Base-by-base conservation (phyloP, 2,113 vertebrate genomes). In the Poeciliopsis turrubarensis region DNA sequence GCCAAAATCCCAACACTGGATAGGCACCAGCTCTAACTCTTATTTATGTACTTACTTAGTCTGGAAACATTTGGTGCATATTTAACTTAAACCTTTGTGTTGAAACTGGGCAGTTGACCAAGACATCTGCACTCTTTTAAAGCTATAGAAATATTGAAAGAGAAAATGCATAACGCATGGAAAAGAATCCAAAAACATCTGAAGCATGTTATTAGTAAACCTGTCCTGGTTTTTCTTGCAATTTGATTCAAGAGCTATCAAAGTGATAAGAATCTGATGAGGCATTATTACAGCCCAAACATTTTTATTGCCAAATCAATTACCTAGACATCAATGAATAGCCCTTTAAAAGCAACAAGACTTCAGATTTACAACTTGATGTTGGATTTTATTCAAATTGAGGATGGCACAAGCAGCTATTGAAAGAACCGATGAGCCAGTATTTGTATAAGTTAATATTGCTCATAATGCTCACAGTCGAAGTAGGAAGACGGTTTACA, bases 401-500 rank as follows among this genome's bases (percentile, higher is more conserved):
- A 75, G n/a, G 83, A 84, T 83, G 73, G 71, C 65, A 82, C 41
- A 15, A 80, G 69, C 29, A 75, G 72, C 77, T 80, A 60, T 27
- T 67, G 62, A 83, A 51, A 74, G 51, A 85, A 80, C 67, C 8
- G 65, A 77, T 88, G 78, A 73, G 47, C 79, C 70, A 81, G 74
- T 70, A 65, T 77, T 27, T 31, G 60, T 82, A 87, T 86, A 82
- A 81, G 80, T 88, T 89, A 84, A 82, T 92, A 87, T 90, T 90
- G 87, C 89, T 89, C 67, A 74, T 81, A 72, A 84, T 87, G 77
- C 34, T 87, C 72, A 87, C 72, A 37, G 65, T 81, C 72, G 68
- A 75, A 69, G 77, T 85, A 89, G 89, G 90, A 93, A 91, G 88
- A 93, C 89, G 65, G 70, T 72, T 79, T 78, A 81, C 74, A 78